These are phyloP conservation scores for Leptura quadrifasciata DNA, from an alignment of 2,888 invertebrate genomes.

Conservation along the genomic window DNA sequence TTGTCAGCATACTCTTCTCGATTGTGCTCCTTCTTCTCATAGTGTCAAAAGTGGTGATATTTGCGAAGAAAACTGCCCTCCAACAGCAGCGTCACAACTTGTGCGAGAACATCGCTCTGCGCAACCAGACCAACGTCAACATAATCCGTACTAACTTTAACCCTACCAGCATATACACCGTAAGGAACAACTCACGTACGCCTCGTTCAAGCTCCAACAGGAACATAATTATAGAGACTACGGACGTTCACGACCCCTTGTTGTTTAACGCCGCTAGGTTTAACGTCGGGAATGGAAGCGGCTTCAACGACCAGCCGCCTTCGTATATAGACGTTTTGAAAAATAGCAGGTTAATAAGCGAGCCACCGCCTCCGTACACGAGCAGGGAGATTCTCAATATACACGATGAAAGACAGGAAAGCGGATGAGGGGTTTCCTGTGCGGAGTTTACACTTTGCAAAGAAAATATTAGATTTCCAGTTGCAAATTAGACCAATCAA, in stretches of 20 bases:
- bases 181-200: conserved; percentile 55
- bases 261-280: conserved; percentile 57
- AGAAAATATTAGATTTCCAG: background rate
- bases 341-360: conserved; percentile 59
- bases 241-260: conserved; percentile 66
- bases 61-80: conserved; percentile 67
- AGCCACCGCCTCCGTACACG: conserved; percentile 75
- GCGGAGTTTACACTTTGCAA: conserved; percentile 2
- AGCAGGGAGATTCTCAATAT: conserved; percentile 65
- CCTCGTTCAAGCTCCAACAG: conserved; percentile 53
- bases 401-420: conserved; percentile 52
- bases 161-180: conserved; percentile 61
- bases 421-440: conserved; percentile 38
- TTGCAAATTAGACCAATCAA: background rate
- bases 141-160: conserved; percentile 54
- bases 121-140: conserved; percentile 60
- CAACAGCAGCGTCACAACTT: conserved; percentile 57
- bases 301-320: conserved; percentile 66
- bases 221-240: conserved; percentile 61
- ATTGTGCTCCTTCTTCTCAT: conserved; percentile 69
- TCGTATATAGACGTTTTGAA: conserved; percentile 68
- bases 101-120: conserved; percentile 60
- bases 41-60: conserved; percentile 69
- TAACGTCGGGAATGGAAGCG: conserved; percentile 53
- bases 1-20: conserved; percentile 69